Conservation (phyloP, 2,797 vertebrate species). For the Anguilla marmorata region DNA sequence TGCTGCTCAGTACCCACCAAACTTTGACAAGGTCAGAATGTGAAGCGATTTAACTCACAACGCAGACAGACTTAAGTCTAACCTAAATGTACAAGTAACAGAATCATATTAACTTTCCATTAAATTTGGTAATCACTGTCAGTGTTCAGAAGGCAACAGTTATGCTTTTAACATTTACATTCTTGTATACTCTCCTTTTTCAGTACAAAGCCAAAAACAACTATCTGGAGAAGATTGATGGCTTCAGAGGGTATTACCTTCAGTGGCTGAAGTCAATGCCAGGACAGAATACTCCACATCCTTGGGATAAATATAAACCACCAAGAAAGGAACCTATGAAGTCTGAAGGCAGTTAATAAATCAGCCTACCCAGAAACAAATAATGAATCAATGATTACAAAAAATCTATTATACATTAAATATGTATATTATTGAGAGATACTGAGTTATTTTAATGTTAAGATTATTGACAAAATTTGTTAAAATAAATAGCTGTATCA, state of each 20-base stretch:
- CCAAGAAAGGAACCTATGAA: constrained; percentile 13
- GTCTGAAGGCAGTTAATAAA: not conserved
- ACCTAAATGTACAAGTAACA: not conserved
- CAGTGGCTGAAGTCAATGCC: constrained; percentile 85
- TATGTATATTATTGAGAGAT: not conserved
- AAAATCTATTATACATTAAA: not conserved
- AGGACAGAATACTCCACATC: constrained; percentile 77
- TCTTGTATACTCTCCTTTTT: constrained; percentile 26
- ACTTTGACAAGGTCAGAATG: constrained; percentile 81
- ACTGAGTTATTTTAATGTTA: not conserved
- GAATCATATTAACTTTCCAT: not conserved
- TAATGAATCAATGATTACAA: not conserved
- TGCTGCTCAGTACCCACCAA: constrained; percentile 84
- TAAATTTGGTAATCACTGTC: not conserved
- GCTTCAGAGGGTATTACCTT: constrained; percentile 92
- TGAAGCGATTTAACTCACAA: not conserved
- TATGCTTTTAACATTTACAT: not conserved
- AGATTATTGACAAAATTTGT: not conserved
- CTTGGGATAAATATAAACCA: constrained; percentile 72
- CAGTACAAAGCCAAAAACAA: constrained; percentile 87
- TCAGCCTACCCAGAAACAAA: not conserved
- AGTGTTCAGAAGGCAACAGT: not conserved
- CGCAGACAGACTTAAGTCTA: not conserved
- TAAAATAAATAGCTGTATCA: not conserved
- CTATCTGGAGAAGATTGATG: constrained; percentile 89